Percentiles rank a stretch among this genome's conserved stretches.
Conservation (phyloP, 2,797 vertebrate genomes). For the Hybognathus amarus region DNA sequence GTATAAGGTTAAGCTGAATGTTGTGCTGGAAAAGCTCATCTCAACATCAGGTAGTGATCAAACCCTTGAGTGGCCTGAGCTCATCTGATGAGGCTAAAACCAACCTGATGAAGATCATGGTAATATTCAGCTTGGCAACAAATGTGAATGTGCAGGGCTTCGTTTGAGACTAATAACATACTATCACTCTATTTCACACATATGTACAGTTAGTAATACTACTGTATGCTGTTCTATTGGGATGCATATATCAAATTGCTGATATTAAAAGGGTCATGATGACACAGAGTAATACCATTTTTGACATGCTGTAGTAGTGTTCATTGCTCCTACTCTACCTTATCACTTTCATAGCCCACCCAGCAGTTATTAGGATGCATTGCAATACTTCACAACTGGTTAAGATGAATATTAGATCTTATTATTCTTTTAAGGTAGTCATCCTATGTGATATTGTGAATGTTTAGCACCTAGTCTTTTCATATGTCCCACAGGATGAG, state of each 20-base stretch:
- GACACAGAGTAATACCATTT: background rate
- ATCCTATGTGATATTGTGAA: background rate
- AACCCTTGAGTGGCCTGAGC: conserved; percentile 78
- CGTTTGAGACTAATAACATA: background rate
- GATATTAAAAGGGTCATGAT: background rate
- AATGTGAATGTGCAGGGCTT: background rate
- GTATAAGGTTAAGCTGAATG: conserved; percentile 94
- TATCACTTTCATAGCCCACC: background rate
- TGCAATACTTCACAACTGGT: background rate
- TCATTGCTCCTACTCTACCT: background rate
- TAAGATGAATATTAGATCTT: background rate
- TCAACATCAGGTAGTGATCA: conserved; percentile 79
- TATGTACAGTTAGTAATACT: background rate
- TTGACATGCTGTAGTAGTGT: background rate
- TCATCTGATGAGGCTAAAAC: conserved; percentile 89
- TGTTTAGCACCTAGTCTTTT: background rate
- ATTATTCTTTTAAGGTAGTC: background rate
- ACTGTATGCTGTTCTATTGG: background rate
- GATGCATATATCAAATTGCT: background rate
- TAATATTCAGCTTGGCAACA: conserved; percentile 61
- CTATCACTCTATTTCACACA: background rate
- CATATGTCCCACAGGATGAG: conserved; percentile 80
- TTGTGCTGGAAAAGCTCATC: conserved; percentile 88
- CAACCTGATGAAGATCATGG: conserved; percentile 90
- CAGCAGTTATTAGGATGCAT: background rate